Percentiles rank a stretch among this genome's conserved stretches.
phyloP scores from a whole-genome alignment of 2,888 invertebrate species.

The Empis livida region DNA sequence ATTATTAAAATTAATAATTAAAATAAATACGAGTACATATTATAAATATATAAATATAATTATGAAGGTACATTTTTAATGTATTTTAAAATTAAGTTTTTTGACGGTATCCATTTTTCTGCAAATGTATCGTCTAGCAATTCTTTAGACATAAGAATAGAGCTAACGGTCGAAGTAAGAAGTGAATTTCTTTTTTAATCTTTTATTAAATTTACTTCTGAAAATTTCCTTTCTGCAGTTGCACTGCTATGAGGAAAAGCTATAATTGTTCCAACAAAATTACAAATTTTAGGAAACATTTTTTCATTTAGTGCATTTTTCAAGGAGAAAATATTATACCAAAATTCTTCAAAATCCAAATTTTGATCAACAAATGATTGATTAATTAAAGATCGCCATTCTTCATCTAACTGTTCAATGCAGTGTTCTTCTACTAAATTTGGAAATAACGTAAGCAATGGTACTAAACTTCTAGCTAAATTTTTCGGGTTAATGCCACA shows the following conservation, averaged over 20 bases:
- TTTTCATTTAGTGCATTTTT: background rate
- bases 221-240: background rate
- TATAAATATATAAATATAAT: too few species aligned
- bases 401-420: constrained; percentile 2
- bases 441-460: constrained; percentile 1
- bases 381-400: constrained; percentile 4
- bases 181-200: too few species aligned
- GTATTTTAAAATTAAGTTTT: too few species aligned
- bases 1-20: too few species aligned
- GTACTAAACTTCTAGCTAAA: background rate
- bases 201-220: too few species aligned
- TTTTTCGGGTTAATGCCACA: constrained; percentile 3
- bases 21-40: too few species aligned
- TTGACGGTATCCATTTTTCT: too few species aligned
- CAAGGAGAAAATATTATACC: background rate
- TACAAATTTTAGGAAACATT: constrained; percentile 3
- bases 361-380: background rate
- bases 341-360: constrained; percentile 5
- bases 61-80: too few species aligned
- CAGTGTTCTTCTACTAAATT: constrained; percentile 3
- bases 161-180: too few species aligned
- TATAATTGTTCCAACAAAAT: background rate
- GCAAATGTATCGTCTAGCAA: too few species aligned
- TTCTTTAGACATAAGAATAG: too few species aligned
- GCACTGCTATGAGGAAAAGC: constrained; percentile 2